These are phyloP conservation scores for Drosophila navojoa DNA, from an alignment of 1,140 invertebrate species.

Conservation along the genomic window DNA sequence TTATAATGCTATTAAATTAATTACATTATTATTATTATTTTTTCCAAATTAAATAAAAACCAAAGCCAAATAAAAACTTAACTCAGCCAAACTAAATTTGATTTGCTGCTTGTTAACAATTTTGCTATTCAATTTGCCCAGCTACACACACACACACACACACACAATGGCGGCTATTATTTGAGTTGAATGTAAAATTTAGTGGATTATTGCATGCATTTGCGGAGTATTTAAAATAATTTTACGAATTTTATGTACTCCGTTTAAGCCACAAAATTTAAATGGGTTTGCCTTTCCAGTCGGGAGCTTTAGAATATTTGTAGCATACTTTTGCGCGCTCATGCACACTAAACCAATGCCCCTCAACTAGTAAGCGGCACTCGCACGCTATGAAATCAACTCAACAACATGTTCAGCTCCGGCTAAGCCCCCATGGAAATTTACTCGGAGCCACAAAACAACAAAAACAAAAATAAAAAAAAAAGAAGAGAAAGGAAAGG, in stretches of 20 bases:
- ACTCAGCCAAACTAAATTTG: no score
- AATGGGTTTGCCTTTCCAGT: constrained; percentile 25
- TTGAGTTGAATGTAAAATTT: background rate
- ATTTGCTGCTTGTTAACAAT: background rate
- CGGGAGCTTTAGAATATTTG: constrained; percentile 26
- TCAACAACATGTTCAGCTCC: constrained; percentile 48
- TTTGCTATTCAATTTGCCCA: background rate
- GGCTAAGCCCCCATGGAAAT: constrained; percentile 73
- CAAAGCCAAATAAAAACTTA: no score
- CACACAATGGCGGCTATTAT: background rate
- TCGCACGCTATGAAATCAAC: constrained; percentile 59
- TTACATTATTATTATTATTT: no score
- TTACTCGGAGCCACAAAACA: constrained; percentile 28
- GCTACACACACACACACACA: background rate
- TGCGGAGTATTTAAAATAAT: constrained; percentile 8
- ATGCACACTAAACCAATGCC: constrained; percentile 44
- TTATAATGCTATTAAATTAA: no score
- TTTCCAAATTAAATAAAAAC: no score
- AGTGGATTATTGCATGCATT: background rate
- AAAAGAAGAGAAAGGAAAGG: constrained; percentile 7
- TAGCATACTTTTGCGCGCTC: constrained; percentile 41
- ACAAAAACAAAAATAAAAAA: constrained; percentile 19
- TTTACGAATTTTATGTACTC: constrained; percentile 7
- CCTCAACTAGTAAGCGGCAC: constrained; percentile 35
- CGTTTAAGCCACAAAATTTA: constrained; percentile 21